Evolutionary conservation across 2,113 vertebrate genomes (phyloP).

Genomic region (Dolichotis patagonum): DNA sequence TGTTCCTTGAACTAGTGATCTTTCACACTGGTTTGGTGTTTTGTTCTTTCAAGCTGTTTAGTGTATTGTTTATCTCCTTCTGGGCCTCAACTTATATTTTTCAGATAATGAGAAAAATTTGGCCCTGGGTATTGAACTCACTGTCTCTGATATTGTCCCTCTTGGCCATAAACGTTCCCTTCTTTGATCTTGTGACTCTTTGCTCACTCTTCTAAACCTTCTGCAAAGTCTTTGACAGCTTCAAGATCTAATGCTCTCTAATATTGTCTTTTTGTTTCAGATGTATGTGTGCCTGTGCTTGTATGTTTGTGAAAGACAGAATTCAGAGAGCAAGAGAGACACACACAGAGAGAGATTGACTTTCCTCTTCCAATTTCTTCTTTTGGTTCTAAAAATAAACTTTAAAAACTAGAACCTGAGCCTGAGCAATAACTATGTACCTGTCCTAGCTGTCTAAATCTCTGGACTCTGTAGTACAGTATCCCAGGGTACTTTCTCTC

Average conservation of each 20-base stretch:
- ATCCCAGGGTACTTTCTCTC: not conserved
- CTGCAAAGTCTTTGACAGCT: not conserved
- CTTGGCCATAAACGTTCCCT: not conserved
- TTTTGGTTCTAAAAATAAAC: constrained; percentile 13
- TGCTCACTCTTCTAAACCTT: not conserved
- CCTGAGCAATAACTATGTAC: not conserved
- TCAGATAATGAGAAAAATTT: not conserved
- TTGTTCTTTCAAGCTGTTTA: not conserved
- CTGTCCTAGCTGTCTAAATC: not conserved
- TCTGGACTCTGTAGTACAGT: not conserved
- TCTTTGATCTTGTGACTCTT: constrained; percentile 6
- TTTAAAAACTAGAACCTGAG: not conserved
- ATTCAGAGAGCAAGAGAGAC: not conserved
- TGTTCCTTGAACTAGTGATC: not conserved
- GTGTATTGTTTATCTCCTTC: not conserved
- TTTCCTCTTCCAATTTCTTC: not conserved
- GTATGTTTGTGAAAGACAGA: not conserved
- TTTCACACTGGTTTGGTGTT: not conserved
- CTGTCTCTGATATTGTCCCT: not conserved
- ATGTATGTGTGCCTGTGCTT: not conserved
- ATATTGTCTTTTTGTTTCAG: not conserved
- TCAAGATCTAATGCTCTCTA: not conserved
- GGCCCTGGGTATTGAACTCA: not conserved
- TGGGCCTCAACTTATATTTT: not conserved
- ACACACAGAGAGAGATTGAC: not conserved